phyloP scores from a whole-genome alignment of 2,888 invertebrate species.

The Caenorhabditis plicata region DNA sequence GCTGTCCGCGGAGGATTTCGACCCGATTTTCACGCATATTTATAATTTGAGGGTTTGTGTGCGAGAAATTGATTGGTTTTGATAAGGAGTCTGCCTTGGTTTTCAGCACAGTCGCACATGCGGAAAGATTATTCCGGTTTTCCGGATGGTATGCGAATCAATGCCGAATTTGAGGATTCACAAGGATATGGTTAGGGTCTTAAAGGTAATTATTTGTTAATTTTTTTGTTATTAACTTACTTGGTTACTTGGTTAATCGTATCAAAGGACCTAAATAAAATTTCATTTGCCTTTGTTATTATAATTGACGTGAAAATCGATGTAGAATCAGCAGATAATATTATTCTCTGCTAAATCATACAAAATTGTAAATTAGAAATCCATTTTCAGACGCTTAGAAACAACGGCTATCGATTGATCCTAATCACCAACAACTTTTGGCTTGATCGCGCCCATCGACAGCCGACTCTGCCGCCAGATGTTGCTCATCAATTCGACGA shows the following conservation, averaged over 20 bases:
- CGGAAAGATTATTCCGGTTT: constrained; percentile 14
- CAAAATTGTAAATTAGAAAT: background rate
- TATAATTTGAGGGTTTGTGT: constrained; percentile 65
- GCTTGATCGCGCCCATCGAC: constrained; percentile 51
- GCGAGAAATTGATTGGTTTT: background rate
- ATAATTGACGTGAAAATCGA: no score
- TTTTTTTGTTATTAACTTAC: no score
- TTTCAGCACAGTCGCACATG: constrained; percentile 19
- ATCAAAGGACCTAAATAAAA: no score
- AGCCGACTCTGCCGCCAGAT: constrained; percentile 39
- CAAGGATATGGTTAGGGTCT: constrained; percentile 25
- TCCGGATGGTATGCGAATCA: constrained; percentile 5
- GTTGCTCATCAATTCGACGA: constrained; percentile 42
- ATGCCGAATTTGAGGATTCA: constrained; percentile 5
- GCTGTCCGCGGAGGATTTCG: constrained; percentile 66
- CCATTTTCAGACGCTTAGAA: constrained; percentile 54
- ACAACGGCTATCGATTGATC: constrained; percentile 67
- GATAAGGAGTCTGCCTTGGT: no score
- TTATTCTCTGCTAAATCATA: no score
- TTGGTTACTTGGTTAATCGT: no score
- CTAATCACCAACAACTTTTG: constrained; percentile 69
- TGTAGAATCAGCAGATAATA: no score
- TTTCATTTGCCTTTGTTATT: no score
- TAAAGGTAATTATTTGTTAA: constrained; percentile 7
- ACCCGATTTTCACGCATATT: constrained; percentile 65